A percentile compares a stretch with the other conserved stretches of the same genome.
These are phyloP conservation scores for Leptopilina drosophilae DNA, from an alignment of 2,888 invertebrate genomes.

Conservation along the genomic window DNA sequence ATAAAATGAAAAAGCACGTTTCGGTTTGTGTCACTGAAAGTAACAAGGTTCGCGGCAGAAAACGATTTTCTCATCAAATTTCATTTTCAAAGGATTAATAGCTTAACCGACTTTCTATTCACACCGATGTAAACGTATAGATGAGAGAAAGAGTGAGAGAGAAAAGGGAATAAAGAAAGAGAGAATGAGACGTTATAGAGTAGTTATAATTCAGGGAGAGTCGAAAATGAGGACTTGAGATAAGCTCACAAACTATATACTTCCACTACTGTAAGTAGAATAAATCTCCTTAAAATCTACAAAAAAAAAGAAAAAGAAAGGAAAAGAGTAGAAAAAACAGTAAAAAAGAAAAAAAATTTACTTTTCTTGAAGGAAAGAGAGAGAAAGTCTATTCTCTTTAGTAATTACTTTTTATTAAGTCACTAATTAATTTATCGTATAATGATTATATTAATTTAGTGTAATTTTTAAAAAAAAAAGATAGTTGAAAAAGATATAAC, in stretches of 20 bases:
- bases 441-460: neutral
- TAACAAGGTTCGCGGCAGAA: conserved; percentile 42
- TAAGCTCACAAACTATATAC: conserved; percentile 11
- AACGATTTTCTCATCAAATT: conserved; percentile 51
- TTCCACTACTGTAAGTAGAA: neutral
- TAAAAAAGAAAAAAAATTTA: neutral
- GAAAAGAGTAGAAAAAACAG: too few species aligned
- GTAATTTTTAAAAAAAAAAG: neutral
- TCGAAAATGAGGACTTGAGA: neutral
- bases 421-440: conserved; percentile 1
- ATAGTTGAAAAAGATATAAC: too few species aligned
- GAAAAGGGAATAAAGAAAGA: too few species aligned
- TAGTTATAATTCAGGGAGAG: neutral
- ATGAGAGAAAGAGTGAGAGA: neutral
- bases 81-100: conserved; percentile 48
- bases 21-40: conserved; percentile 42
- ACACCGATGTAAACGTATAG: conserved; percentile 43
- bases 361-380: neutral
- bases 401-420: neutral
- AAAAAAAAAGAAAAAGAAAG: neutral
- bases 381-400: neutral
- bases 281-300: conserved; percentile 9
- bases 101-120: conserved; percentile 47
- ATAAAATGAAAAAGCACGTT: conserved; percentile 35
- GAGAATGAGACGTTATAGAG: conserved; percentile 4